Evolutionary conservation across 2,888 invertebrate genomes (phyloP), one percentile per base, ranked within the genome.

Genomic region (Leptopterna dolabrata): DNA sequence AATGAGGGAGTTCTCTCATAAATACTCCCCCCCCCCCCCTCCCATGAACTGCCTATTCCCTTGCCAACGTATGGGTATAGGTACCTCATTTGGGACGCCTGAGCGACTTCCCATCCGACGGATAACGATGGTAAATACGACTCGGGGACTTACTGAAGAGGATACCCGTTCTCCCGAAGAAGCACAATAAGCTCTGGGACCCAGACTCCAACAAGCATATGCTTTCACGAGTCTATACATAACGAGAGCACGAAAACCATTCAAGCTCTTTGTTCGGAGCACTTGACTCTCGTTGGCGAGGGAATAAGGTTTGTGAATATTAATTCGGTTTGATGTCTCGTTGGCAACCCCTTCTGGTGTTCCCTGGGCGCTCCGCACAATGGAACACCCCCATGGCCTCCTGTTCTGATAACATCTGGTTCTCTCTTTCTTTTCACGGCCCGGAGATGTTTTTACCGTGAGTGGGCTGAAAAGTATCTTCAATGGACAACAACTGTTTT

Each of bases 261-360:
- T 83, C 71, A 70, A 14, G 27, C 70, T 19, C 43, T 63, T 83
- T 83, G 55, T 83, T 83, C 36, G 70, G 63, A 30, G 83, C 83
- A 83, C 83, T 83, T 83, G 83, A 83, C 83, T 83, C 83, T 27
- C 16, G 78, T 43, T 63, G 70, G 24, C 71, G 27, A 83, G 71
- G 81, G 71, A 47, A 55, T 81, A 83, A 70, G 83, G 83, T 83
- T 83, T 83, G 70, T 83, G 83, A 83, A 83, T 83, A 83, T 83
- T 83, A 83, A 83, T 83, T 83, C n/a, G 83, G 83, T 83, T 83
- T 83, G 83, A 83, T 83, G 83, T 83, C 81, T 81, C 81, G 81
- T 51, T 81, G 45, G 81, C 51, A 81, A 51, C 55, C 81, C 36
- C 81, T 36, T 47, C 81, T 73, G 36, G n/a, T 36, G 36, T 9